Base-by-base conservation (phyloP, 2,888 invertebrate species). In the Peribatodes rhomboidaria region DNA sequence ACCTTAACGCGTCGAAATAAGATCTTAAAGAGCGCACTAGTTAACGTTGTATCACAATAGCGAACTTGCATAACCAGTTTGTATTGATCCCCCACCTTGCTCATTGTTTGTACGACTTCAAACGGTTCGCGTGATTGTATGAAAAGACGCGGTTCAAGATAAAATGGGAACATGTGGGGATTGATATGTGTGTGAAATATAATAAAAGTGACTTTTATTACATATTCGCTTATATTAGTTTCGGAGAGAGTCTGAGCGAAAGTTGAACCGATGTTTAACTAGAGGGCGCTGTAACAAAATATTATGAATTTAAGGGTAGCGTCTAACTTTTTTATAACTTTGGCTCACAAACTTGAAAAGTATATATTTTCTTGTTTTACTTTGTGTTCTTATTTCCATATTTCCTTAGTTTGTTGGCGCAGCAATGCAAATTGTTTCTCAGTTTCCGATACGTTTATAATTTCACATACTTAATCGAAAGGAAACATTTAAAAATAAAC, bases 161-260 rank as follows among this genome's bases (percentile, higher is more conserved):
- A 60, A 22, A 53, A 27, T 71, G 74, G 79, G 66, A 3, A 46
- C 70, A 37, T 47, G 58, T 54, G 77, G 73, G 73, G 70, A 79
- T 74, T 75, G 72, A 74, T 74, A 75, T 70, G 73, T 74, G 71
- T 66, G 69, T 68, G 70, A 73, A 80, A 81, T 78, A 81, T 83
- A 80, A 81, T 81, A 78, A 81, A 81, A 81, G 74, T 68, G 77
- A 82, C 80, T 81, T 83, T 81, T 81, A 83, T 82, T 77, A 68
- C 68, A 60, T 69, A 67, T 66, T 60, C 61, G 64, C 62, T 68
- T 64, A 64, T 68, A 71, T 71, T 67, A 65, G 68, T 64, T 68
- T 53, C 58, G 59, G 59, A 69, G 64, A 47, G n/a, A 52, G 49
- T n/a, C 18, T 14, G 3, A 22, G 13, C 13, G 35, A 20, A 52